phyloP scores from a whole-genome alignment of 2,113 vertebrate genomes.

The Chaetodon trifascialis region DNA sequence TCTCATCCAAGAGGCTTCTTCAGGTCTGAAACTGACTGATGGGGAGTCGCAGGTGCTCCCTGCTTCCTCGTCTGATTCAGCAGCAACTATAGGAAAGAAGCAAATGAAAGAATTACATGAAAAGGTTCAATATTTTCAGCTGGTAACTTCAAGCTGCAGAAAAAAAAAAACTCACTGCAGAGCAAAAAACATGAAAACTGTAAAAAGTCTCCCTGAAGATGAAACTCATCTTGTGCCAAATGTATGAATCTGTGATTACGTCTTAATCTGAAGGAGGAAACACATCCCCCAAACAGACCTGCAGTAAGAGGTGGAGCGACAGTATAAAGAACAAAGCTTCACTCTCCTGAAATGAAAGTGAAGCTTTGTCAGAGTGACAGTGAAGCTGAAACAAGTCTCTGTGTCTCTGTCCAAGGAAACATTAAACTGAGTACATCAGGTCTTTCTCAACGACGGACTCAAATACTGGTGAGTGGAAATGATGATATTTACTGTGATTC shows the following conservation, averaged over 20 bases:
- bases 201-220: background rate
- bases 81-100: too few relatives aligned
- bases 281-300: background rate
- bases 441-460: background rate
- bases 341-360: slow-evolving; percentile 2
- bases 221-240: background rate
- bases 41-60: too few relatives aligned
- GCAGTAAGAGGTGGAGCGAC: background rate
- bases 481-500: background rate
- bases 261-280: background rate
- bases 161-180: background rate
- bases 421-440: background rate
- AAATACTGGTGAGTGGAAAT: slow-evolving; percentile 13
- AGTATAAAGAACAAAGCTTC: background rate
- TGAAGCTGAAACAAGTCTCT: background rate
- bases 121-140: too few relatives aligned
- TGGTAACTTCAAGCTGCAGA: too few relatives aligned
- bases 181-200: background rate
- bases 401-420: background rate
- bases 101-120: too few relatives aligned
- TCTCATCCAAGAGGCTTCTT: too few relatives aligned
- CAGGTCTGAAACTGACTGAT: too few relatives aligned
- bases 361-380: background rate
- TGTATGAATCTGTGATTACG: too few relatives aligned
- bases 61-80: too few relatives aligned